A percentile compares a stretch with the other conserved stretches of the same genome.
Conservation (phyloP, 2,113 vertebrate species). For the Archilochus colubris region DNA sequence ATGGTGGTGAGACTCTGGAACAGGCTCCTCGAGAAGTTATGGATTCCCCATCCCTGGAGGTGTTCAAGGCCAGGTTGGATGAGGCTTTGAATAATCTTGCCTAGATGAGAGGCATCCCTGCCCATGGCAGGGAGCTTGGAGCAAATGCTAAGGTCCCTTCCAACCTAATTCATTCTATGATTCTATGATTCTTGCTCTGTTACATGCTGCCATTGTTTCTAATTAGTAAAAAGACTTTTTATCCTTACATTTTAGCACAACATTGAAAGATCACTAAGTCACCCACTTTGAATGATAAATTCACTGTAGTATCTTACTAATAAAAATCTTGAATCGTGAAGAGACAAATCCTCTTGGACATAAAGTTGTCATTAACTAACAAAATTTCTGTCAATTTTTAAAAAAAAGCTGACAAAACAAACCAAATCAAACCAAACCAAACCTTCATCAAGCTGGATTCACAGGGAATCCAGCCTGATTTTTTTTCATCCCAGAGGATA, state of each 20-base stretch:
- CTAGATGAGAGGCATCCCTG: too few relatives aligned
- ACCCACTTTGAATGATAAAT: background rate
- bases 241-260: background rate
- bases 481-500: background rate
- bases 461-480: background rate
- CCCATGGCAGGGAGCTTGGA: too few relatives aligned
- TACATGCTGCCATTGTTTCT: background rate
- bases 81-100: too few relatives aligned
- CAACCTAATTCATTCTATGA: too few relatives aligned
- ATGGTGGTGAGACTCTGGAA: too few relatives aligned
- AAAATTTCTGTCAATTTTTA: background rate
- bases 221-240: background rate
- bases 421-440: too few relatives aligned
- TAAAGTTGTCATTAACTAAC: background rate
- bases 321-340: slow-evolving; percentile 6
- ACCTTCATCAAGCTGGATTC: background rate
- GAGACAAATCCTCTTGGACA: background rate
- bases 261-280: background rate
- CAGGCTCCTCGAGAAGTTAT: too few relatives aligned
- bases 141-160: too few relatives aligned
- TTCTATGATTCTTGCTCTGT: background rate
- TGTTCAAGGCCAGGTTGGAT: too few relatives aligned
- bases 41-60: too few relatives aligned
- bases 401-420: background rate
- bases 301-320: background rate